phyloP scores from a whole-genome alignment of 2,797 vertebrate species.

The Valencia hispanica region DNA sequence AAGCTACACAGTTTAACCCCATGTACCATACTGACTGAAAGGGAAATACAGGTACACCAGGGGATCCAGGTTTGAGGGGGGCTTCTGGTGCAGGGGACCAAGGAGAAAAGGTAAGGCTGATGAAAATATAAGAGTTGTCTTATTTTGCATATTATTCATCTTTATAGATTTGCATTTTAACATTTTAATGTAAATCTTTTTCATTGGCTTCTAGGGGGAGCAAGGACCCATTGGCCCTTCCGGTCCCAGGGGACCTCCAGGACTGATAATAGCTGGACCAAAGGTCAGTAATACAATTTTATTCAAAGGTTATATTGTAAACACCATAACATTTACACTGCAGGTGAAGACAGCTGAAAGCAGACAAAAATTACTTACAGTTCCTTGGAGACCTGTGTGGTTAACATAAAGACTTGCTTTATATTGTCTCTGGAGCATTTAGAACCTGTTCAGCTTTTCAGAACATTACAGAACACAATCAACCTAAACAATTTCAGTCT shows the following conservation, averaged over 20 bases:
- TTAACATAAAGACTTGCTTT: too few species aligned
- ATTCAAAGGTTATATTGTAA: neutral
- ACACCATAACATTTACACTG: too few species aligned
- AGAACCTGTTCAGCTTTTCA: too few species aligned
- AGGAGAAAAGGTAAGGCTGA: constrained; percentile 82
- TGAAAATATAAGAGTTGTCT: neutral
- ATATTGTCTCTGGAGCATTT: too few species aligned
- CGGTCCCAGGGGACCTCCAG: constrained; percentile 77
- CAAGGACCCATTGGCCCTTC: constrained; percentile 71
- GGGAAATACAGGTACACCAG: constrained; percentile 83
- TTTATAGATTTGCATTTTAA: neutral
- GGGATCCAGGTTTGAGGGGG: constrained; percentile 81
- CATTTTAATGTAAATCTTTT: neutral
- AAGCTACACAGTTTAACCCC: constrained; percentile 22
- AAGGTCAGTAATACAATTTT: constrained; percentile 69
- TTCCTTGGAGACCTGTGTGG: too few species aligned
- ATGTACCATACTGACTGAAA: constrained; percentile 56
- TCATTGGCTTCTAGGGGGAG: constrained; percentile 69
- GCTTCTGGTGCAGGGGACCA: constrained; percentile 81
- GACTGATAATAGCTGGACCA: constrained; percentile 72
- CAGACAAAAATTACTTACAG: too few species aligned
- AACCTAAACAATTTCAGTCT: too few species aligned
- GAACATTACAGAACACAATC: too few species aligned
- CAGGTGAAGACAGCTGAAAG: too few species aligned
- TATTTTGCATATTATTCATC: neutral